Conservation (phyloP, 2,113 vertebrate genomes). For the Epinephelus moara region DNA sequence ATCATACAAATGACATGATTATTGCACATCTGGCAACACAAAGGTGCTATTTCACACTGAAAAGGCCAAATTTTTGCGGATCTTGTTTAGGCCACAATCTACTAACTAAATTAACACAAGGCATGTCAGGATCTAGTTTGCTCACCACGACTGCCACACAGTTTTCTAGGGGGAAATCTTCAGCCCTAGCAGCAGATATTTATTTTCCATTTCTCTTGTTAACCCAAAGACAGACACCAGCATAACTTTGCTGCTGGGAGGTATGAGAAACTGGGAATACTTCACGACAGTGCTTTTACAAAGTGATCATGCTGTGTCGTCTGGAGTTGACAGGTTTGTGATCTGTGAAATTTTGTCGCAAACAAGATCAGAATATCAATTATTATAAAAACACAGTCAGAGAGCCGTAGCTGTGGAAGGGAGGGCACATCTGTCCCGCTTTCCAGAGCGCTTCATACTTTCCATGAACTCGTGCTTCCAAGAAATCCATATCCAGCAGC, state of each 20-base stretch:
- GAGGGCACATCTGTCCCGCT: constrained; percentile 67
- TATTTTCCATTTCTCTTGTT: constrained; percentile 21
- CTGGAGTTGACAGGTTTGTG: constrained; percentile 22
- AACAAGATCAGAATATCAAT: constrained; percentile 24
- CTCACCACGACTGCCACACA: background rate
- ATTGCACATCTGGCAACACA: background rate
- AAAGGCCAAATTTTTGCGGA: background rate
- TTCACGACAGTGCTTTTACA: background rate
- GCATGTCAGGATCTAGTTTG: background rate
- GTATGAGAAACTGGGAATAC: background rate
- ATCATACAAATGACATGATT: background rate
- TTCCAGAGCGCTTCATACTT: constrained; percentile 79
- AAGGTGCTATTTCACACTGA: background rate
- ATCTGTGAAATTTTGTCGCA: constrained; percentile 12
- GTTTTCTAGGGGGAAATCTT: background rate
- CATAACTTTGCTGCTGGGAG: background rate
- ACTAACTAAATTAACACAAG: background rate
- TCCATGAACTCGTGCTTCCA: constrained; percentile 74
- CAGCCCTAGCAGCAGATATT: constrained; percentile 9
- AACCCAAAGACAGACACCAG: background rate
- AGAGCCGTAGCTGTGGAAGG: constrained; percentile 41
- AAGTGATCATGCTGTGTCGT: background rate
- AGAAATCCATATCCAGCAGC: constrained; percentile 70
- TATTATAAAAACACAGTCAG: constrained; percentile 38
- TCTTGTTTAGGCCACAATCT: background rate